phyloP scores from a whole-genome alignment of 2,888 invertebrate species.

The Limnephilus auricula region DNA sequence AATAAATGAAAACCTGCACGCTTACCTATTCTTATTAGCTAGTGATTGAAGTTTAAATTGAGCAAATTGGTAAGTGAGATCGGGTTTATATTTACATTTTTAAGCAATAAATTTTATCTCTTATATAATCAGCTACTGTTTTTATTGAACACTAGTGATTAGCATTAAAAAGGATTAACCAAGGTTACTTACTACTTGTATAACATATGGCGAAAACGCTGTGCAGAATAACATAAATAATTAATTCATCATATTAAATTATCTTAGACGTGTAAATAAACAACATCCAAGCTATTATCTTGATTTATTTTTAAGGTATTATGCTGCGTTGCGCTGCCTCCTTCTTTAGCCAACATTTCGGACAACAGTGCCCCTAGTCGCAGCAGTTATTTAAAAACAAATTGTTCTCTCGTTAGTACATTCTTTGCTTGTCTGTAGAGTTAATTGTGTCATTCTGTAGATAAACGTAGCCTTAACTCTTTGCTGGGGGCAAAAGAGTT shows the following conservation, averaged over 20 bases:
- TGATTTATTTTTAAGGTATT: too few relatives aligned
- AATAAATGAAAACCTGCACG: neutral
- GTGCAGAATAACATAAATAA: neutral
- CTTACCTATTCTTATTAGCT: neutral
- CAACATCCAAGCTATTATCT: neutral
- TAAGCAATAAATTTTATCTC: neutral
- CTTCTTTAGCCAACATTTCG: too few relatives aligned
- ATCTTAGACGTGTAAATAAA: neutral
- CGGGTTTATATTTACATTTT: neutral
- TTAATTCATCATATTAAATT: neutral
- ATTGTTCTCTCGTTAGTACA: too few relatives aligned
- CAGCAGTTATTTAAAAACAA: too few relatives aligned
- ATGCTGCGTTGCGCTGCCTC: too few relatives aligned
- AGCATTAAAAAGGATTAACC: constrained; percentile 9
- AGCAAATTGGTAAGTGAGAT: neutral
- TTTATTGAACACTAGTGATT: neutral
- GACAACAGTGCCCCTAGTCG: too few relatives aligned
- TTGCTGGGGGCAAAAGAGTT: too few relatives aligned
- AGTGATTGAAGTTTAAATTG: neutral
- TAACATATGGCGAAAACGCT: neutral
- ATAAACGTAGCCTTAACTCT: too few relatives aligned
- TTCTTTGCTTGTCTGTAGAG: too few relatives aligned
- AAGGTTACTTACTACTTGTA: neutral
- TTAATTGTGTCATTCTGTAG: too few relatives aligned
- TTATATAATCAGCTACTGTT: neutral